phyloP scores from a whole-genome alignment of 1,140 invertebrate species.

The Trachelipus rathkii region DNA sequence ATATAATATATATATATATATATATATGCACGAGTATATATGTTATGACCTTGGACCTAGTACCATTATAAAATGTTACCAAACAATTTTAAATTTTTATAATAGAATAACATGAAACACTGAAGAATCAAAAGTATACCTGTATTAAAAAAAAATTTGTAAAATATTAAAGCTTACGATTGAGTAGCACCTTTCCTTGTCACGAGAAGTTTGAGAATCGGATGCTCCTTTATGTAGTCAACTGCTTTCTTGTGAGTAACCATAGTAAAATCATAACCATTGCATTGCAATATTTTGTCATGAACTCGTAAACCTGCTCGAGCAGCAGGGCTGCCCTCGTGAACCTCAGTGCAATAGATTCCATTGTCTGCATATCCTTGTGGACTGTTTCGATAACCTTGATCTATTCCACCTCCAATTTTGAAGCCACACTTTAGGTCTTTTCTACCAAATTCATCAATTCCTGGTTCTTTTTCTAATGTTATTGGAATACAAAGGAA shows the following conservation, averaged over 20 bases:
- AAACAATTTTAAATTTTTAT: too few species aligned
- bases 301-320: conserved; percentile 90
- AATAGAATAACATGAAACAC: too few species aligned
- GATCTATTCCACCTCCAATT: conserved; percentile 97
- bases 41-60: too few species aligned
- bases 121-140: too few species aligned
- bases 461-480: conserved; percentile 83
- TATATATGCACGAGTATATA: too few species aligned
- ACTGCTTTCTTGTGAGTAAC: conserved; percentile 98
- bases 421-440: conserved; percentile 83
- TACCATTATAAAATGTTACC: too few species aligned
- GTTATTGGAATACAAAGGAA: conserved; percentile 95
- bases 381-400: conserved; percentile 91
- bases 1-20: too few species aligned
- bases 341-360: conserved; percentile 91
- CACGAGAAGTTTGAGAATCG: conserved; percentile 89
- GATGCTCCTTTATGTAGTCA: conserved; percentile 93
- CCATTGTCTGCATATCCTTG: conserved; percentile 97
- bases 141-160: too few species aligned
- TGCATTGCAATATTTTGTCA: conserved; percentile 96
- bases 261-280: conserved; percentile 96
- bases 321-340: conserved; percentile 88
- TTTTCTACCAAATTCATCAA: conserved; percentile 77
- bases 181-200: conserved; percentile 93
- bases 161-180: too few species aligned